Conservation (phyloP, 2,888 invertebrate genomes). For the Peribatodes rhomboidaria region DNA sequence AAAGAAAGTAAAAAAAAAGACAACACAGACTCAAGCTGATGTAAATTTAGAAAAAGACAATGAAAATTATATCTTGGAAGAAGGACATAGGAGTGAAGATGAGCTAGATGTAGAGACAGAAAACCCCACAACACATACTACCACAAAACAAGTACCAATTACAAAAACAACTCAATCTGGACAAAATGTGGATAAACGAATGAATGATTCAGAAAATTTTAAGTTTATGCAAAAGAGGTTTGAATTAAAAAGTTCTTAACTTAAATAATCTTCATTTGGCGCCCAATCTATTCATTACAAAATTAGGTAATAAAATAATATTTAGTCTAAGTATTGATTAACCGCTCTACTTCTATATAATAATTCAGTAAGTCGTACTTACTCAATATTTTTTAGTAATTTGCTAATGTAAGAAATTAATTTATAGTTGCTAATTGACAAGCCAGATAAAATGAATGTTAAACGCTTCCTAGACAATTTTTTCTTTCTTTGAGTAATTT, state of each 20-base stretch:
- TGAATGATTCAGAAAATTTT: slow-evolving; percentile 35
- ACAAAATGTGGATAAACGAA: neutral
- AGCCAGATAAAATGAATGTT: neutral
- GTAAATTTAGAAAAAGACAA: slow-evolving; percentile 55
- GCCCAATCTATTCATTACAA: no score
- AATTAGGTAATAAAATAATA: no score
- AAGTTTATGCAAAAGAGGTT: slow-evolving; percentile 49
- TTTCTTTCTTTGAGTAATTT: neutral
- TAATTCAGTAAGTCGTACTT: no score
- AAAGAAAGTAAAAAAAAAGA: slow-evolving; percentile 5
- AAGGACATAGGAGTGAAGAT: slow-evolving; percentile 46
- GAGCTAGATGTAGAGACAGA: slow-evolving; percentile 36
- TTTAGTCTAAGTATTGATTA: no score
- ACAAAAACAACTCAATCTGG: slow-evolving; percentile 1
- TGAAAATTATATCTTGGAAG: slow-evolving; percentile 48
- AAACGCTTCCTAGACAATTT: neutral
- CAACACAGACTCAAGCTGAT: slow-evolving; percentile 8
- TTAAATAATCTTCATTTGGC: neutral
- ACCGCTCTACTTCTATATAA: no score
- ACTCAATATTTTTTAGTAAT: no score
- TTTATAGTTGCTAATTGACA: no score
- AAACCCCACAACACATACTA: neutral
- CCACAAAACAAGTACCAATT: neutral
- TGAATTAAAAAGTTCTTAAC: slow-evolving; percentile 33
- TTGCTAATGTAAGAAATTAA: no score